Conservation (phyloP, 2,797 vertebrate genomes). For the Lates japonicus region DNA sequence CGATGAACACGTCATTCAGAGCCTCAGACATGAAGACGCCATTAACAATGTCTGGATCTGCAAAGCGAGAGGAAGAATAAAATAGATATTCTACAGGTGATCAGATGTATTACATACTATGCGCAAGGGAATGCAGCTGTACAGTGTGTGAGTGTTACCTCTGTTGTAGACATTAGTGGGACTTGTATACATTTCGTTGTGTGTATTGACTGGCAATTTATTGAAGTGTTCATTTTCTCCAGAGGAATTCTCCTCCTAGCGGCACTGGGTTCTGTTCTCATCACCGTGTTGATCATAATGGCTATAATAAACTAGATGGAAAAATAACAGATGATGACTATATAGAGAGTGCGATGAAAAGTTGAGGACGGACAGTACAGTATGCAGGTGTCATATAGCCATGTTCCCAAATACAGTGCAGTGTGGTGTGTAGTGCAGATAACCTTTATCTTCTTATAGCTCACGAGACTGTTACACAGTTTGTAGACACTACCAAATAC, state of each 20-base stretch:
- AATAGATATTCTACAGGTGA: neutral
- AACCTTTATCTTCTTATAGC: neutral
- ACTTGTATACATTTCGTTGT: slow-evolving; percentile 95
- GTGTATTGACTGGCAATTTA: slow-evolving; percentile 91
- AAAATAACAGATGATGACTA: neutral
- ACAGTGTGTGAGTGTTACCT: slow-evolving; percentile 82
- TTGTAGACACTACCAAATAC: neutral
- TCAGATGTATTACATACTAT: neutral
- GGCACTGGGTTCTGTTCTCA: slow-evolving; percentile 88
- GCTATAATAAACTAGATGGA: slow-evolving; percentile 91
- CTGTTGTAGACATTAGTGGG: slow-evolving; percentile 98
- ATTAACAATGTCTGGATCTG: slow-evolving; percentile 94
- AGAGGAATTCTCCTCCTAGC: slow-evolving; percentile 92
- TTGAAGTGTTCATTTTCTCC: slow-evolving; percentile 95
- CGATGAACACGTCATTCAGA: slow-evolving; percentile 93
- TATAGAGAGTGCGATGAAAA: neutral
- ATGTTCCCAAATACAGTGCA: neutral
- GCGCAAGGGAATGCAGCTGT: neutral
- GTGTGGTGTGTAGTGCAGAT: no score
- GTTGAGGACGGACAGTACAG: neutral
- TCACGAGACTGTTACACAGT: neutral
- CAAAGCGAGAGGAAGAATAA: neutral
- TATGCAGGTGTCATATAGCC: no score
- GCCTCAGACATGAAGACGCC: slow-evolving; percentile 97
- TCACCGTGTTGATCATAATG: slow-evolving; percentile 90